Percentiles rank a stretch among this genome's conserved stretches.
These are phyloP conservation scores for Bombus superbus DNA, from an alignment of 1,140 invertebrate species.

Conservation along the genomic window DNA sequence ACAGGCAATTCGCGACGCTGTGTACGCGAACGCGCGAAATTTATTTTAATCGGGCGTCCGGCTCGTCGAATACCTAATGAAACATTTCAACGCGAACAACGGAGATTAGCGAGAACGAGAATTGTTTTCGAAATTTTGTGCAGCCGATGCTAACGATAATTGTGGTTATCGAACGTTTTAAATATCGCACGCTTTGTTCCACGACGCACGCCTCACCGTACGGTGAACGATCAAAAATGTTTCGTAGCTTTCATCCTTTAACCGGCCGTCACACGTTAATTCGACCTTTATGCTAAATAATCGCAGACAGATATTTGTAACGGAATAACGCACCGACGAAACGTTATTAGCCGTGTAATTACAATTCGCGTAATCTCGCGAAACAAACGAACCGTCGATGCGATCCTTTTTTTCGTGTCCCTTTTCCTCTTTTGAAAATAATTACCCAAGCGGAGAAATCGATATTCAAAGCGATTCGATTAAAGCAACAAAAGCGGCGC, in stretches of 20 bases:
- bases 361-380: neutral
- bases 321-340: neutral
- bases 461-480: neutral
- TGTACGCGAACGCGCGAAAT: neutral
- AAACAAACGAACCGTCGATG: neutral
- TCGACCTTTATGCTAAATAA: neutral
- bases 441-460: neutral
- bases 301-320: constrained; percentile 20
- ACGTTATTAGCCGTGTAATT: constrained; percentile 16
- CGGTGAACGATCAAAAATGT: constrained; percentile 28
- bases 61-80: neutral
- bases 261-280: neutral
- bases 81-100: neutral
- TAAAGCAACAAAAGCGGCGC: neutral
- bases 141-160: neutral
- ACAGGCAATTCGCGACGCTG: too few species aligned
- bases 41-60: neutral
- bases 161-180: constrained; percentile 15
- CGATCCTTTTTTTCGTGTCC: too few species aligned
- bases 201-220: neutral
- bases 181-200: neutral
- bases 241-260: constrained; percentile 13
- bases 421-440: neutral
- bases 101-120: neutral
- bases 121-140: constrained; percentile 28